Conservation (phyloP, 1,140 invertebrate species). For the Drepana arcuata region DNA sequence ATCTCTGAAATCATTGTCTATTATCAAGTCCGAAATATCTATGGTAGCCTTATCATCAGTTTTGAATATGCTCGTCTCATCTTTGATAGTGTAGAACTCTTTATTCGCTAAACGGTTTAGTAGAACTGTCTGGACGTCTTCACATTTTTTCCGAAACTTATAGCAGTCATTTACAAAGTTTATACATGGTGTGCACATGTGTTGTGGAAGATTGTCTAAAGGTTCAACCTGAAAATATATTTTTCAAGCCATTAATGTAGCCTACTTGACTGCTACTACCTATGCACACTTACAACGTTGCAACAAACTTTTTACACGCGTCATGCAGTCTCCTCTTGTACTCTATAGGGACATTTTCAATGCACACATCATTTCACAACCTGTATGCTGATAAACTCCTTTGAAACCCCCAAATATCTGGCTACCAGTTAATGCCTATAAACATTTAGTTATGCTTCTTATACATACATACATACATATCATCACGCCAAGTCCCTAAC, state of each 20-base stretch:
- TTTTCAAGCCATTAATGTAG: neutral
- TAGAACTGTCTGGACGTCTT: slow-evolving; percentile 29
- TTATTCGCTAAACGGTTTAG: slow-evolving; percentile 14
- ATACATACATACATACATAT: too few relatives aligned
- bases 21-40: slow-evolving; percentile 29
- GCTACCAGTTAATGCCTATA: too few relatives aligned
- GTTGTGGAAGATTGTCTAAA: slow-evolving; percentile 38
- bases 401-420: too few relatives aligned
- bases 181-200: slow-evolving; percentile 42
- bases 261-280: too few relatives aligned
- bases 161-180: slow-evolving; percentile 40
- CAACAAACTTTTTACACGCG: neutral
- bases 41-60: slow-evolving; percentile 18
- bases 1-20: slow-evolving; percentile 26
- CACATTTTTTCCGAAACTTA: slow-evolving; percentile 45
- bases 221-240: slow-evolving; percentile 28
- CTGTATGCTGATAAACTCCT: neutral
- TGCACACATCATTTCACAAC: neutral
- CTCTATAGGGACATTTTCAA: neutral
- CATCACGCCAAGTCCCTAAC: too few relatives aligned
- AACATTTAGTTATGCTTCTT: too few relatives aligned
- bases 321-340: neutral
- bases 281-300: neutral
- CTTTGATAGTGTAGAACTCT: slow-evolving; percentile 22
- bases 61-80: slow-evolving; percentile 20